A percentile compares a stretch with the other conserved stretches of the same genome.
Evolutionary conservation across 2,797 vertebrate species (phyloP).

Genomic region (Paratrypauchen microcephalus): DNA sequence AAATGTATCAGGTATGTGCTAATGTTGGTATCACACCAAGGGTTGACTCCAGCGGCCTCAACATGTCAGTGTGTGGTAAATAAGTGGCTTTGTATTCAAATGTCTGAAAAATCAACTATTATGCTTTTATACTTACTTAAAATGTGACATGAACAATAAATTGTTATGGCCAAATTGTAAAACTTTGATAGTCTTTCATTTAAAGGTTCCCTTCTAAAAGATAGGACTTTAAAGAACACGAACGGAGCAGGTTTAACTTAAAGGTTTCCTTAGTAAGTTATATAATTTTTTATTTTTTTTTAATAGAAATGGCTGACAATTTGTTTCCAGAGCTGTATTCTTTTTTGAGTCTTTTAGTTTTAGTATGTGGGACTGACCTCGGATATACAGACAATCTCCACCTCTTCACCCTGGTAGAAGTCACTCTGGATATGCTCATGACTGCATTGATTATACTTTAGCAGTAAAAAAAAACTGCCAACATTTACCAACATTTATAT

Average conservation of each 20-base stretch:
- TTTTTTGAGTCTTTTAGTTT: constrained; percentile 45
- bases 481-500: not conserved
- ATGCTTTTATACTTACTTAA: not conserved
- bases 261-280: too few species aligned
- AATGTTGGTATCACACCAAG: constrained; percentile 11
- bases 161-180: not conserved
- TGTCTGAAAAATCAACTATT: not conserved
- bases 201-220: too few species aligned
- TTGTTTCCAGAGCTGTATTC: too few species aligned
- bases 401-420: constrained; percentile 34
- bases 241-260: too few species aligned
- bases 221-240: too few species aligned
- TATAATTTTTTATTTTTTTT: too few species aligned
- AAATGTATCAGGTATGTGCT: constrained; percentile 11
- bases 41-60: constrained; percentile 47
- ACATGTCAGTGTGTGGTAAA: constrained; percentile 47
- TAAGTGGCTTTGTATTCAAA: not conserved
- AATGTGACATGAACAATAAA: not conserved
- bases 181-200: not conserved
- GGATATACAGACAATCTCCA: constrained; percentile 47
- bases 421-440: constrained; percentile 22
- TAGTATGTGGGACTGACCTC: constrained; percentile 37
- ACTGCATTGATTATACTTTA: too few species aligned
- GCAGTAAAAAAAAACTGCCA: not conserved
- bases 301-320: too few species aligned